Percentiles rank a stretch among this genome's conserved stretches.
Evolutionary conservation across 2,797 vertebrate species (phyloP).

Genomic region (Diglossa cyanea): DNA sequence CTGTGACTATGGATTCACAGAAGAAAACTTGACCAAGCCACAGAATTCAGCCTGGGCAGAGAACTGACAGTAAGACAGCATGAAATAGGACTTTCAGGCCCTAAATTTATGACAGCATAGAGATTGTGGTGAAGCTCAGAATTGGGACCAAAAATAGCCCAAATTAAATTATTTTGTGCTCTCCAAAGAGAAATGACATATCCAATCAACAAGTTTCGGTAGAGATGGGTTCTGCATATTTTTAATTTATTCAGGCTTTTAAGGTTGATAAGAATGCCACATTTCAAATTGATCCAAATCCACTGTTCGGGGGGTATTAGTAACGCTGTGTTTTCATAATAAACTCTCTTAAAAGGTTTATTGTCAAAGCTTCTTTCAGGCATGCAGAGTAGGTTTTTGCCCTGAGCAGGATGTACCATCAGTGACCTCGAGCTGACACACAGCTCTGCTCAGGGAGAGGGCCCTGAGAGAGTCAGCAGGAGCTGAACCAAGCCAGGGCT

Average conservation of each 20-base stretch:
- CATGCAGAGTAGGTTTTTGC: constrained; percentile 23
- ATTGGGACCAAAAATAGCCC: neutral
- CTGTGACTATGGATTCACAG: neutral
- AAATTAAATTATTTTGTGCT: neutral
- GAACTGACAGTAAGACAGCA: neutral
- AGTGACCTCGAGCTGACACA: neutral
- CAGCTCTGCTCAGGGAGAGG: neutral
- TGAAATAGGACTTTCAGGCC: neutral
- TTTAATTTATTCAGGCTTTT: constrained; percentile 46
- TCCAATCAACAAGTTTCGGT: constrained; percentile 38
- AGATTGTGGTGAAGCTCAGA: neutral
- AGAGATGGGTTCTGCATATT: constrained; percentile 38
- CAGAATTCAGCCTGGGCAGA: neutral
- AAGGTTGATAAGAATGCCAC: neutral
- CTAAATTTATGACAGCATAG: neutral
- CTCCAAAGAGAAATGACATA: constrained; percentile 2
- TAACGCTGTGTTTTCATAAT: constrained; percentile 10
- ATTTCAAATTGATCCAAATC: constrained; percentile 18
- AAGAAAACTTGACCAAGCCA: neutral
- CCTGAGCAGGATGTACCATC: constrained; percentile 5
- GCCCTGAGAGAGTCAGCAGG: neutral
- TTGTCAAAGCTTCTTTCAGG: constrained; percentile 45
- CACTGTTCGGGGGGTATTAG: constrained; percentile 29
- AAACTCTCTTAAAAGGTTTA: constrained; percentile 41
- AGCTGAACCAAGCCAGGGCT: neutral